These are phyloP conservation scores for Tryphoninae sp. DNA, from an alignment of 2,888 invertebrate genomes.

Conservation along the genomic window DNA sequence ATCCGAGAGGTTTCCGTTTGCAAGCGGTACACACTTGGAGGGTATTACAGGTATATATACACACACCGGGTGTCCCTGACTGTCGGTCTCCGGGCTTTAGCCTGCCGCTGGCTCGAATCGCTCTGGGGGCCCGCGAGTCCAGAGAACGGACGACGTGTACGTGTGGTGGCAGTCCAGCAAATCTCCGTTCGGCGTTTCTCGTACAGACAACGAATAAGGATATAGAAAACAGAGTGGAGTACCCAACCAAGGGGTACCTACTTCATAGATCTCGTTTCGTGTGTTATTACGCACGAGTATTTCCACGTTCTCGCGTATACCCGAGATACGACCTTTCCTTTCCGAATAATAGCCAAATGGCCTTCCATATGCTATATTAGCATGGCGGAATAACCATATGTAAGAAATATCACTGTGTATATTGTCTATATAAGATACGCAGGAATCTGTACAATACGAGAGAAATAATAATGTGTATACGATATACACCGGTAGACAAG, in stretches of 20 bases:
- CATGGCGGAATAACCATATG: no score
- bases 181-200: constrained; percentile 30
- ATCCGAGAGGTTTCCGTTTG: constrained; percentile 56
- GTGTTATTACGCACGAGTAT: constrained; percentile 52
- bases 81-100: constrained; percentile 48
- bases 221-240: constrained; percentile 17
- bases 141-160: constrained; percentile 30
- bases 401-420: no score
- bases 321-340: constrained; percentile 43
- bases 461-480: no score
- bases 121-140: constrained; percentile 5
- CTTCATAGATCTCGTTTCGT: constrained; percentile 44
- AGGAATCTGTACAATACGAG: no score
- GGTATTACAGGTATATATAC: constrained; percentile 1
- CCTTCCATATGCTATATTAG: constrained; percentile 2
- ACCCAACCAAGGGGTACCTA: constrained; percentile 12
- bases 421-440: no score
- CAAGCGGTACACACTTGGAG: constrained; percentile 20
- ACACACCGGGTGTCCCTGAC: constrained; percentile 57
- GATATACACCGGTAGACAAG: not conserved
- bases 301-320: constrained; percentile 39
- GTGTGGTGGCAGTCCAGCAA: not conserved
- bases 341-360: constrained; percentile 44
- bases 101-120: constrained; percentile 41
- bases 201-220: constrained; percentile 38